phyloP scores from a whole-genome alignment of 2,113 vertebrate species.

The Nansenia antarctica region DNA sequence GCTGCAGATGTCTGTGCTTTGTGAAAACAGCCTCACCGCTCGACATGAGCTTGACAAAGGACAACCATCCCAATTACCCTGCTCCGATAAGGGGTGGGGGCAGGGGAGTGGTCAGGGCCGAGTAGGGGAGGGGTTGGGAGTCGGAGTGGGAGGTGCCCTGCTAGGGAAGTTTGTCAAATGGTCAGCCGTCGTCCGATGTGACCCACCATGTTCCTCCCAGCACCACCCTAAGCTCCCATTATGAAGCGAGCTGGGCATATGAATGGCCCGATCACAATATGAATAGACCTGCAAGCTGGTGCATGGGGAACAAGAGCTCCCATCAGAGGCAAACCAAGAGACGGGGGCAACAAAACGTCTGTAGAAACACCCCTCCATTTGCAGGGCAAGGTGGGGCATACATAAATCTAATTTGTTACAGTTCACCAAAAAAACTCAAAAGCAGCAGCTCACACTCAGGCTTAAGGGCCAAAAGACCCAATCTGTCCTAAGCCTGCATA shows the following conservation, averaged over 20 bases:
- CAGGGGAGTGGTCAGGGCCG: background rate
- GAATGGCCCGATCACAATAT: slow-evolving; percentile 57
- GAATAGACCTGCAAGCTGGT: slow-evolving; percentile 30
- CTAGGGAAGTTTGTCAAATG: slow-evolving; percentile 22
- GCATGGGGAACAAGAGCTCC: background rate
- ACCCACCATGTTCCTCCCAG: slow-evolving; percentile 1
- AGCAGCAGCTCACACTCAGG: background rate
- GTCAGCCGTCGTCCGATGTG: slow-evolving; percentile 2
- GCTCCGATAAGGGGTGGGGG: slow-evolving; percentile 19
- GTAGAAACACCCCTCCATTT: background rate
- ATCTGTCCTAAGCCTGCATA: background rate
- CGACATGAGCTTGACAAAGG: slow-evolving; percentile 65
- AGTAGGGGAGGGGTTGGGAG: slow-evolving; percentile 6
- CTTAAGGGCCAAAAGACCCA: background rate
- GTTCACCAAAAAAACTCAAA: background rate
- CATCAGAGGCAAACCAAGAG: background rate
- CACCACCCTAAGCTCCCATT: background rate
- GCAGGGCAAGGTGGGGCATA: background rate
- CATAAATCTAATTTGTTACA: background rate
- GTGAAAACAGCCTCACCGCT: slow-evolving; percentile 59
- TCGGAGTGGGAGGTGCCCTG: slow-evolving; percentile 36
- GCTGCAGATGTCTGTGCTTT: slow-evolving; percentile 71
- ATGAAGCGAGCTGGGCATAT: slow-evolving; percentile 28
- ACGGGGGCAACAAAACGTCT: slow-evolving; percentile 5
- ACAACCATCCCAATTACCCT: slow-evolving; percentile 62